These are phyloP conservation scores for Agriopis marginaria DNA, from an alignment of 2,888 invertebrate species.

Conservation along the genomic window DNA sequence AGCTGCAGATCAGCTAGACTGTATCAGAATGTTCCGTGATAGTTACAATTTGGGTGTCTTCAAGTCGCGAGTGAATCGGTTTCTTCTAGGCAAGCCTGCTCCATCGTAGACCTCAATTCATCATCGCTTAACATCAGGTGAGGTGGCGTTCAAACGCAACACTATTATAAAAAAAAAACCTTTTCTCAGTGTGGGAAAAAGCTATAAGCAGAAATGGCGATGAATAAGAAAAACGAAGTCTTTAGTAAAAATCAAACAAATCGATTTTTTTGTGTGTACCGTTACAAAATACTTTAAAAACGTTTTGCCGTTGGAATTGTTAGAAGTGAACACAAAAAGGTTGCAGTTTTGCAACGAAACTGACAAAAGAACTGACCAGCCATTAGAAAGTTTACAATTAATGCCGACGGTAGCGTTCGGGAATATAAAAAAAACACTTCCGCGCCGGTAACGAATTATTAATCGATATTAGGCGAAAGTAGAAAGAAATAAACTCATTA, in stretches of 20 bases:
- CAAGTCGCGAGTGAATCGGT: no score
- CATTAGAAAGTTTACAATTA: constrained; percentile 7
- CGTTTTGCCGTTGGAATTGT: neutral
- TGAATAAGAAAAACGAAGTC: no score
- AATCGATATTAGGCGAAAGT: constrained; percentile 1
- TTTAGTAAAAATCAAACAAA: neutral
- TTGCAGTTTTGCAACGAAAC: constrained; percentile 1
- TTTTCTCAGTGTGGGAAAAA: no score
- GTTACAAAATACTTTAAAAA: neutral
- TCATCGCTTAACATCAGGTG: no score
- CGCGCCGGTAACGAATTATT: constrained; percentile 1
- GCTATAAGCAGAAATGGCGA: no score
- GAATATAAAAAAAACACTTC: constrained; percentile 3
- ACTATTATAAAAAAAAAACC: no score
- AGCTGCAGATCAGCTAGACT: no score
- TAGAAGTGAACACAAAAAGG: neutral
- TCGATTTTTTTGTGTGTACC: neutral
- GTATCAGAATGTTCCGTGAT: no score
- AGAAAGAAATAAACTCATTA: neutral
- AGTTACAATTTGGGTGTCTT: no score
- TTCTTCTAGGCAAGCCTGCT: no score
- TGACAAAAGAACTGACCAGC: neutral
- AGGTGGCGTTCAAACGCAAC: no score
- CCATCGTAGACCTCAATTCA: no score
- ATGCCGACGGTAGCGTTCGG: neutral